Percentiles rank a stretch among this genome's conserved stretches.
phyloP scores from a whole-genome alignment of 2,797 vertebrate genomes.

The Lateolabrax maculatus region DNA sequence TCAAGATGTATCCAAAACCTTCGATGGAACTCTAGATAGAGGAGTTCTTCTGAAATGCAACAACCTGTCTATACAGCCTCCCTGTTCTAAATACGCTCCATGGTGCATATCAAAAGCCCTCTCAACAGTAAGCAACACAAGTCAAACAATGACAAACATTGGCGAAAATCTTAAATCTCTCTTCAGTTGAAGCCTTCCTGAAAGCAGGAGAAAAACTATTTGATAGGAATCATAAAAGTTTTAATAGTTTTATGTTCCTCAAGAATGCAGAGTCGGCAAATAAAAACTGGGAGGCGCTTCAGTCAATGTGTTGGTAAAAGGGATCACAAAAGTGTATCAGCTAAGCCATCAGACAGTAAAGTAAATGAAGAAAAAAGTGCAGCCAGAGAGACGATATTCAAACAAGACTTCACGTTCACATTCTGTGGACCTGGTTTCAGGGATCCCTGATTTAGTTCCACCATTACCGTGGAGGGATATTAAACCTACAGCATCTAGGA shows the following conservation, averaged over 20 bases:
- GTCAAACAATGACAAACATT: conserved; percentile 6
- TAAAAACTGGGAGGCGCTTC: conserved; percentile 43
- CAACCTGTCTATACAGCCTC: background rate
- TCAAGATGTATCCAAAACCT: background rate
- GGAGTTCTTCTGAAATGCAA: conserved; percentile 2
- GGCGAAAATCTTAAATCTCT: background rate
- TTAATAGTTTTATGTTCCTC: conserved; percentile 19
- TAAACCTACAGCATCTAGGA: background rate
- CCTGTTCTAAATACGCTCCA: background rate
- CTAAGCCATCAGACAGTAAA: background rate
- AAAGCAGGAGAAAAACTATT: background rate
- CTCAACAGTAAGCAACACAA: background rate
- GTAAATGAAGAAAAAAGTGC: background rate
- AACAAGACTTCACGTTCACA: background rate
- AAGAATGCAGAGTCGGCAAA: background rate
- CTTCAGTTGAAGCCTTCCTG: background rate
- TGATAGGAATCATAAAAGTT: conserved; percentile 20
- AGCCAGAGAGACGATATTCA: background rate
- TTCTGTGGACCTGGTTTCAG: background rate
- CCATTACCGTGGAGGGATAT: background rate
- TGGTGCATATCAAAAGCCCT: background rate
- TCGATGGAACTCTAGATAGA: background rate
- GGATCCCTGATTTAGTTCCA: background rate
- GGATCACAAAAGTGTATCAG: background rate
- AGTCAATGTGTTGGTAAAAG: conserved; percentile 32